Percentiles rank a stretch among this genome's conserved stretches.
Evolutionary conservation across 2,888 invertebrate genomes (phyloP).

Genomic region (Drosophila macrospina): DNA sequence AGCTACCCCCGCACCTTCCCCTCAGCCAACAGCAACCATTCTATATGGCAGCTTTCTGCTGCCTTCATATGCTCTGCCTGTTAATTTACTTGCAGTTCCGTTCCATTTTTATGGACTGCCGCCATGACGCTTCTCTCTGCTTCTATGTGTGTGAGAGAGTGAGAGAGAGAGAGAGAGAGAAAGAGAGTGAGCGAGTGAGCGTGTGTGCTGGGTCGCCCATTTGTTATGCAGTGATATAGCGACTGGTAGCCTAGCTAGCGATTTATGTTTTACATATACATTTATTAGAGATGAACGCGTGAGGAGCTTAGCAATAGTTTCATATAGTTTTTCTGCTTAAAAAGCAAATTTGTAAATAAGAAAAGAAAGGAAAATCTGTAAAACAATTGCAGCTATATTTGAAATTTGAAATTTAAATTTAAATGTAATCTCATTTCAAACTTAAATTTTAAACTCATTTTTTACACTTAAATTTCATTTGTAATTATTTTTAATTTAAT

Average conservation of each 20-base stretch:
- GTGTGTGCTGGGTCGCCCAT: constrained; percentile 60
- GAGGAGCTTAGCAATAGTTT: constrained; percentile 4
- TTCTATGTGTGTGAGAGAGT: constrained; percentile 32
- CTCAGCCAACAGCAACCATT: not conserved
- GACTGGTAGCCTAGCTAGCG: constrained; percentile 51
- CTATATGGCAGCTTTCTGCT: constrained; percentile 45
- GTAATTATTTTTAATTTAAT: too few relatives aligned
- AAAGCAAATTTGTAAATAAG: too few relatives aligned
- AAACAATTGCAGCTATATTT: too few relatives aligned
- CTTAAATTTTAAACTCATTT: too few relatives aligned
- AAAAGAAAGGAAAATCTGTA: too few relatives aligned
- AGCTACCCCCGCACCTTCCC: not conserved
- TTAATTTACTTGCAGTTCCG: constrained; percentile 83
- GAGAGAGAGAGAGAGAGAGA: too few relatives aligned
- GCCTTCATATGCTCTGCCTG: constrained; percentile 70
- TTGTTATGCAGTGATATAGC: constrained; percentile 74
- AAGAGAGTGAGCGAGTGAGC: constrained; percentile 18
- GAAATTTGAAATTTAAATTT: too few relatives aligned
- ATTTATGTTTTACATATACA: constrained; percentile 57
- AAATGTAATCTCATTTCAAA: too few relatives aligned
- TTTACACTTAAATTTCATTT: too few relatives aligned
- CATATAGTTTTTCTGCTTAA: too few relatives aligned
- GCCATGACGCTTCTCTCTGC: constrained; percentile 53
- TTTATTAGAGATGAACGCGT: constrained; percentile 58
- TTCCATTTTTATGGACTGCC: constrained; percentile 80